Evolutionary conservation across 2,888 invertebrate species (phyloP).

Genomic region (Cephus nigrinus): DNA sequence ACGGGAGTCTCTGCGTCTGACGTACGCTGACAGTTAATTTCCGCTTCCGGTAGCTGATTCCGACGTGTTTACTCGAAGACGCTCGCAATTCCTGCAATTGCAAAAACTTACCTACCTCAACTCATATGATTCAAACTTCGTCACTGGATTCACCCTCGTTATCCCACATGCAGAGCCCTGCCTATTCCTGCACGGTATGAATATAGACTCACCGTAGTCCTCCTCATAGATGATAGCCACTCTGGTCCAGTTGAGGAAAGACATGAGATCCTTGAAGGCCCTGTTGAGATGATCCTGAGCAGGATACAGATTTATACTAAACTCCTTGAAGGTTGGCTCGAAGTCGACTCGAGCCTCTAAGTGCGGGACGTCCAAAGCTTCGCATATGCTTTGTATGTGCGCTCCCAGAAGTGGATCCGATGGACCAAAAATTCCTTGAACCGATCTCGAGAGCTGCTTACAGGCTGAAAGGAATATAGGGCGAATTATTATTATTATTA

Average conservation of each 20-base stretch:
- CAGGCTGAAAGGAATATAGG: constrained; percentile 74
- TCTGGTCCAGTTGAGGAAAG: constrained; percentile 91
- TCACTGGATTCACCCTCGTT: no score
- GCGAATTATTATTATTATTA: not conserved
- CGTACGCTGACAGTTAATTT: constrained; percentile 38
- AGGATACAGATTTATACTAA: constrained; percentile 91
- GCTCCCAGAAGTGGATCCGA: constrained; percentile 84
- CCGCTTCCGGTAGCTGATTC: constrained; percentile 38
- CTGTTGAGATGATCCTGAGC: constrained; percentile 83
- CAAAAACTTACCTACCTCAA: no score
- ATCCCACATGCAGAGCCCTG: no score
- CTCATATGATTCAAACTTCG: no score
- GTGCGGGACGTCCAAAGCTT: constrained; percentile 90
- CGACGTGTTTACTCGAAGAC: constrained; percentile 37
- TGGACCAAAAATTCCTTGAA: constrained; percentile 89
- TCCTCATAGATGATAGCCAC: constrained; percentile 95
- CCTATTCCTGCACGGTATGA: fast-evolving
- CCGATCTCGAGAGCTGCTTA: constrained; percentile 83
- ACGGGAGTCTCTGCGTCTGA: constrained; percentile 32
- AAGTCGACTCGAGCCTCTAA: constrained; percentile 81
- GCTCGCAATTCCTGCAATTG: not conserved
- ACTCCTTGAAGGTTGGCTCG: constrained; percentile 75
- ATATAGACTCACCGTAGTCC: constrained; percentile 77
- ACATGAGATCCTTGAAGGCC: constrained; percentile 87
- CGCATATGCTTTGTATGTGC: constrained; percentile 90